phyloP scores from a whole-genome alignment of 2,888 invertebrate genomes.

The Apoda limacodes region DNA sequence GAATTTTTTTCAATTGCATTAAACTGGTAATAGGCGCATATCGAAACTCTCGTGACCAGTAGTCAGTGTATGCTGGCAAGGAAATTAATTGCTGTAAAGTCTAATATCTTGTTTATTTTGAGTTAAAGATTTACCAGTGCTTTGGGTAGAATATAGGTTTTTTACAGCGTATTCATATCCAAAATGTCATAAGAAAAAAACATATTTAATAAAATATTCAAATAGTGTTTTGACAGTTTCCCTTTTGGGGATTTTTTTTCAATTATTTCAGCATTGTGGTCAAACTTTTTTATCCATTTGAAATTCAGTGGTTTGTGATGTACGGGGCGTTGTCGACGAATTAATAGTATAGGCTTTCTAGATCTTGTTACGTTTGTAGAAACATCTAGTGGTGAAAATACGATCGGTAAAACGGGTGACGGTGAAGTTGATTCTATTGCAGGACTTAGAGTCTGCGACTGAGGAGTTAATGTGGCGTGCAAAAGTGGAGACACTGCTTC shows the following conservation, averaged over 20 bases:
- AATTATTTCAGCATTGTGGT: conserved; percentile 14
- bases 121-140: conserved; percentile 12
- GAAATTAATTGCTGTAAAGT: conserved; percentile 16
- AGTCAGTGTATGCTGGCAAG: conserved; percentile 19
- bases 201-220: conserved; percentile 14
- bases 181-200: conserved; percentile 15
- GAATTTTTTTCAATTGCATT: conserved; percentile 17
- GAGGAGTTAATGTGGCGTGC: too few species aligned
- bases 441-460: too few species aligned
- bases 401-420: too few species aligned
- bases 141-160: conserved; percentile 18
- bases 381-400: conserved; percentile 14
- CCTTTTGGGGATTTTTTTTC: conserved; percentile 12
- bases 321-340: conserved; percentile 14
- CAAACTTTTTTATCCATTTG: conserved; percentile 11
- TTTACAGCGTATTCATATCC: conserved; percentile 14
- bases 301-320: conserved; percentile 16
- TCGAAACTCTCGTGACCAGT: conserved; percentile 14
- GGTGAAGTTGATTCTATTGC: too few species aligned
- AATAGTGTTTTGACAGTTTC: conserved; percentile 12
- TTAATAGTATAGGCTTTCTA: conserved; percentile 13
- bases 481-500: conserved; percentile 13
- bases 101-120: conserved; percentile 11
- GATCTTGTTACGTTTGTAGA: conserved; percentile 9
- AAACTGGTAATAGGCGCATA: conserved; percentile 14